Percentiles rank a stretch among this genome's conserved stretches.
Evolutionary conservation across 2,888 invertebrate species (phyloP).

Genomic region (Stenurella melanura): DNA sequence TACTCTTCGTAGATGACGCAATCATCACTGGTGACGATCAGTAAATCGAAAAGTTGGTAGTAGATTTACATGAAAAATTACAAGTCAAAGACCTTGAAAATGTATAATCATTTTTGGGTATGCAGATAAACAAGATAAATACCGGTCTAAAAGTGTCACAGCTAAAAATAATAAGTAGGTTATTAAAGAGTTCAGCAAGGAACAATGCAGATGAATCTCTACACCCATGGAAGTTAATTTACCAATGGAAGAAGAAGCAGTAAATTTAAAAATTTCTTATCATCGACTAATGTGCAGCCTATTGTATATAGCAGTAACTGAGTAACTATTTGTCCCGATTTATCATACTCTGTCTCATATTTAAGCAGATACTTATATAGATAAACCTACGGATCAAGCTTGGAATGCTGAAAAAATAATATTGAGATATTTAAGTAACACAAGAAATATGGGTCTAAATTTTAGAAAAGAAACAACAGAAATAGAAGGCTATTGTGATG

Average conservation of each 20-base stretch:
- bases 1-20: too few species aligned
- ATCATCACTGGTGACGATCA: too few species aligned
- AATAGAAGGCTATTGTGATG: conserved; percentile 46
- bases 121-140: too few species aligned
- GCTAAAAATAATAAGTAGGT: conserved; percentile 40
- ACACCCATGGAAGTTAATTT: conserved; percentile 52
- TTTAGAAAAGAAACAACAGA: conserved; percentile 24
- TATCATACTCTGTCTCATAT: conserved; percentile 48
- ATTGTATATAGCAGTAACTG: conserved; percentile 49
- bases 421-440: conserved; percentile 52
- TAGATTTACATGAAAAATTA: too few species aligned
- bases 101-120: too few species aligned
- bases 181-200: conserved; percentile 52
- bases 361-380: conserved; percentile 42
- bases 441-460: conserved; percentile 42
- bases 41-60: too few species aligned
- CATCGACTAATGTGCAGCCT: conserved; percentile 46
- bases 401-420: conserved; percentile 55
- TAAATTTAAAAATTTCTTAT: conserved; percentile 42
- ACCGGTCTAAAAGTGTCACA: conserved; percentile 17
- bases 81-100: too few species aligned
- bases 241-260: conserved; percentile 32
- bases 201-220: conserved; percentile 41
- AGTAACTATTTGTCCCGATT: conserved; percentile 49
- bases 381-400: conserved; percentile 42